Base-by-base conservation (phyloP, 1,140 invertebrate genomes). In the Glossosoma conforme region DNA sequence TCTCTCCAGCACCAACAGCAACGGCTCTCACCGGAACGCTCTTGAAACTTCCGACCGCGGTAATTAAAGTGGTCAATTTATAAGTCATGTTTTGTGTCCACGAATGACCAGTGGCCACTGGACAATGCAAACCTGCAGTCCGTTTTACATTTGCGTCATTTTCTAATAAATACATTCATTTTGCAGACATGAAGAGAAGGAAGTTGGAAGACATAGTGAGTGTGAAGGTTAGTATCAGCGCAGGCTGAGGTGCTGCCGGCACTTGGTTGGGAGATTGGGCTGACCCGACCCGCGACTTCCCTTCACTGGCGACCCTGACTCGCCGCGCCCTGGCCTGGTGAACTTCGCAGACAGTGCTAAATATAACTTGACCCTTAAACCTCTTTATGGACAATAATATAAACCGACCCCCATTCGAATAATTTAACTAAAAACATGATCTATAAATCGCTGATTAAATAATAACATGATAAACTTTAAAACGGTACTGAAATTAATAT, bases 121-220 rank as follows among this genome's bases (percentile, higher is more conserved):
- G n/a, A n/a, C n/a, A n/a, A n/a, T n/a, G n/a, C n/a, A n/a, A n/a
- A n/a, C n/a, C n/a, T n/a, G n/a, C n/a, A n/a, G n/a, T n/a, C n/a
- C n/a, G n/a, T 44, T 13, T 44, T 53, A 43, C 22, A 49, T 9
- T 56, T 33, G 24, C 36, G 22, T 13, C 2, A 36, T 41, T 52
- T 18, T 28, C 44, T 51, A 40, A 20, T 14, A 20, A 18, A 18
- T 54, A 37, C 42, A 40, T 35, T 42, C 21, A 17, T 52, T 51
- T 77, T 72, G 20, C 69, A 85, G 84, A 89, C 70, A 76, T 80
- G 58, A 90, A 90, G 75, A 77, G 87, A 71, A 80, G 86, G 75
- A 90, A 89, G 81, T 62, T 88, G 66, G 87, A 90, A 66, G 74
- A 69, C 64, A 77, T 69, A 66, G 72, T 77, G 63, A 80, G 80